Conservation (phyloP, 2,113 vertebrate species). For the Thomomys bottae region DNA sequence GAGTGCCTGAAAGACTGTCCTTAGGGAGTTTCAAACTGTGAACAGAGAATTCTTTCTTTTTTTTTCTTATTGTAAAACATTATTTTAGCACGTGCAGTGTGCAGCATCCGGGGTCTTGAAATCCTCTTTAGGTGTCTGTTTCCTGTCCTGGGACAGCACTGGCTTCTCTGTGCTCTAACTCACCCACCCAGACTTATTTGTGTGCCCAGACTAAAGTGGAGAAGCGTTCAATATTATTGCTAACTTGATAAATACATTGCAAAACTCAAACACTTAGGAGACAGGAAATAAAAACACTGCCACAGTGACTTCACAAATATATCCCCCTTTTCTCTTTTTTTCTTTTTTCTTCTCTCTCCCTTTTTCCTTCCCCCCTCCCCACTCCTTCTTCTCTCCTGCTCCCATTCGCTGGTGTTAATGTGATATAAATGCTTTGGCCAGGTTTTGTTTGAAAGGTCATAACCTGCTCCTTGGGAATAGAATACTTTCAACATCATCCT, state of each 20-base stretch:
- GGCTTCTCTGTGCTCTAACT: constrained; percentile 70
- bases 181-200: constrained; percentile 68
- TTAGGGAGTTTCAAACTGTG: constrained; percentile 81
- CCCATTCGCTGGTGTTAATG: constrained; percentile 63
- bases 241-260: constrained; percentile 38
- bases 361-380: neutral
- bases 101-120: constrained; percentile 83
- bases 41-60: constrained; percentile 82
- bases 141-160: constrained; percentile 56
- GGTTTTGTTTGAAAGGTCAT: constrained; percentile 59
- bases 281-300: constrained; percentile 53
- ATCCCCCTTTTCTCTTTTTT: neutral
- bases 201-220: constrained; percentile 42
- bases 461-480: constrained; percentile 46
- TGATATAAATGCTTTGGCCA: constrained; percentile 56
- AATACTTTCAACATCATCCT: neutral
- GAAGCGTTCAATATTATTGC: constrained; percentile 35
- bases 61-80: constrained; percentile 82
- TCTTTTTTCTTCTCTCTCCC: neutral
- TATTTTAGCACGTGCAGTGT: constrained; percentile 75
- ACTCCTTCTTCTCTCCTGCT: neutral
- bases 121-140: constrained; percentile 78
- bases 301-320: constrained; percentile 31
- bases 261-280: constrained; percentile 40
- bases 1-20: constrained; percentile 81